A percentile compares a stretch with the other conserved stretches of the same genome.
Evolutionary conservation across 2,113 vertebrate genomes (phyloP).

Genomic region (Neotragus moschatus): DNA sequence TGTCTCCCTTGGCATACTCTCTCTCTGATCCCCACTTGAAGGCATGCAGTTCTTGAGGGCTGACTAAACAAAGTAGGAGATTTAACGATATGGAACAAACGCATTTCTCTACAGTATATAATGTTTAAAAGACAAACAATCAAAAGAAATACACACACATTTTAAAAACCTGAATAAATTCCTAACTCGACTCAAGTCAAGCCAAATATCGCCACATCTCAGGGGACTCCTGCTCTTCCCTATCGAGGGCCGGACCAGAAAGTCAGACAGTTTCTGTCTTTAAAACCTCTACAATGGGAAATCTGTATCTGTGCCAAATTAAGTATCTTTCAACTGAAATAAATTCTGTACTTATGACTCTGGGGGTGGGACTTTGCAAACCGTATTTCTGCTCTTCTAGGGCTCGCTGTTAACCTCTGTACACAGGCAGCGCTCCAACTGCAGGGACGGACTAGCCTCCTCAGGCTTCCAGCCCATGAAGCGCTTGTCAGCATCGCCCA

Average conservation of each 20-base stretch:
- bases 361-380: not conserved
- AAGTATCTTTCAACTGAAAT: not conserved
- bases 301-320: not conserved
- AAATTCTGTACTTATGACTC: not conserved
- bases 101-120: not conserved
- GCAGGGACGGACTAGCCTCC: not conserved
- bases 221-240: not conserved
- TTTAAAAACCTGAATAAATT: not conserved
- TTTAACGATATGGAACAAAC: not conserved
- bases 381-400: not conserved
- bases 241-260: not conserved
- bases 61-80: not conserved
- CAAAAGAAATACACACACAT: not conserved
- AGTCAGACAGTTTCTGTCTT: not conserved
- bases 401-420: not conserved
- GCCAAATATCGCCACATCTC: not conserved
- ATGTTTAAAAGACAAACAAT: not conserved
- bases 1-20: not conserved
- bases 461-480: not conserved
- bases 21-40: not conserved
- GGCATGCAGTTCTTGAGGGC: not conserved
- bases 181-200: not conserved
- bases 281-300: not conserved
- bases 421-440: not conserved
- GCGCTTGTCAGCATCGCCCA: not conserved